Evolutionary conservation across 2,888 invertebrate genomes (phyloP).

Genomic region (Lissocephala sabroskyi): DNA sequence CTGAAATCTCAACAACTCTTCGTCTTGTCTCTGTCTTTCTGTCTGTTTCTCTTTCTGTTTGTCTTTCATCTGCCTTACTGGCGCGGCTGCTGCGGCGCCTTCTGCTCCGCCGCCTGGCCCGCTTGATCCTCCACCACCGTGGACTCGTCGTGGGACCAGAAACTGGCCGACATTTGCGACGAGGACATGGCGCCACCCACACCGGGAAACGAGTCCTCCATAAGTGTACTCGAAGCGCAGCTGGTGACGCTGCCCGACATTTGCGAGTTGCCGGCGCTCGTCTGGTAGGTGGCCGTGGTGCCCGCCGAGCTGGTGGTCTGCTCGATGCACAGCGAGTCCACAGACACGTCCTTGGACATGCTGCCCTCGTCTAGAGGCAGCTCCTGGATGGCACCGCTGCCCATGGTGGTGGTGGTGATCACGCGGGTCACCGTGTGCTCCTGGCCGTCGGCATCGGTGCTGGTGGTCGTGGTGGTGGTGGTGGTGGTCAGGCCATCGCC

Average conservation of each 20-base stretch:
- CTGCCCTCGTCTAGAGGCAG: constrained; percentile 34
- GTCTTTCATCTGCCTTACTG: constrained; percentile 15
- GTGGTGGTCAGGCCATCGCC: constrained; percentile 60
- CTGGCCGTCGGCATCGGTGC: constrained; percentile 61
- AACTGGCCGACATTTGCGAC: constrained; percentile 58
- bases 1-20: constrained; percentile 26
- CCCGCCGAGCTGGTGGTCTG: constrained; percentile 83
- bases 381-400: constrained; percentile 37
- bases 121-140: constrained; percentile 60
- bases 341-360: constrained; percentile 68
- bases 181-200: constrained; percentile 49
- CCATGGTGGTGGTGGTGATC: constrained; percentile 51
- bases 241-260: constrained; percentile 91
- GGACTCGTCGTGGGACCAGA: constrained; percentile 65
- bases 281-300: constrained; percentile 87
- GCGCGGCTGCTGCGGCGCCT: constrained; percentile 8
- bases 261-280: constrained; percentile 86
- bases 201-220: constrained; percentile 74
- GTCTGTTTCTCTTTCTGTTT: constrained; percentile 15
- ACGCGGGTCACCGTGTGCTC: constrained; percentile 56
- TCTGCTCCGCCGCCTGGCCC: constrained; percentile 10
- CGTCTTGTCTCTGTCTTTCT: constrained; percentile 18
- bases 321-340: constrained; percentile 77
- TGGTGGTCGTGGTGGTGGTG: constrained; percentile 65
- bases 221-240: constrained; percentile 87